A percentile compares a stretch with the other conserved stretches of the same genome.
Conservation (phyloP, 2,888 invertebrate species). For the Antheraea assamensis region DNA sequence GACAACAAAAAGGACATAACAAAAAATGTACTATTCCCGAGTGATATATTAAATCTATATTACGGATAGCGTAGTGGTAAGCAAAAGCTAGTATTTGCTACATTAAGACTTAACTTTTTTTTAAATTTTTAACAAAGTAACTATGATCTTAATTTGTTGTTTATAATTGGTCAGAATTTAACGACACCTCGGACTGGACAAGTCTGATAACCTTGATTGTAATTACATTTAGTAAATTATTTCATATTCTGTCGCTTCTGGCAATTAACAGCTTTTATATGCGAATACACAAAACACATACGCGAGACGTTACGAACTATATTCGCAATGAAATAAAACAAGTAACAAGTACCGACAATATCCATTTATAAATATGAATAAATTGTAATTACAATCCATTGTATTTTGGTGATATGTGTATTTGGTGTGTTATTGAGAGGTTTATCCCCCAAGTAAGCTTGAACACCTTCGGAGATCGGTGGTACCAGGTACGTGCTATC, state of each 20-base stretch:
- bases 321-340: not conserved
- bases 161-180: not conserved
- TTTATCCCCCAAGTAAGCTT: conserved; percentile 24
- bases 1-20: no score
- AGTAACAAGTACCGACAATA: not conserved
- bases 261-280: not conserved
- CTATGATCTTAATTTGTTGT: not conserved
- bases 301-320: not conserved
- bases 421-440: not conserved
- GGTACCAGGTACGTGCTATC: conserved; percentile 52
- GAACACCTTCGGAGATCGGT: conserved; percentile 42
- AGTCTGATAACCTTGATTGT: not conserved
- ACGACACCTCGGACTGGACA: not conserved
- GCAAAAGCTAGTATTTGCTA: no score
- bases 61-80: no score
- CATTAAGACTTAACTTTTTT: no score
- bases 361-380: not conserved
- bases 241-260: not conserved
- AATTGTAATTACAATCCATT: not conserved
- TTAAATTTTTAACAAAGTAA: not conserved
- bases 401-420: not conserved
- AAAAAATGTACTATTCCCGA: no score
- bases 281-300: not conserved
- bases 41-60: no score
- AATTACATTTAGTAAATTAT: not conserved